A percentile compares a stretch with the other conserved stretches of the same genome.
Evolutionary conservation across 2,888 invertebrate genomes (phyloP).

Genomic region (Ypsolopha sequella): DNA sequence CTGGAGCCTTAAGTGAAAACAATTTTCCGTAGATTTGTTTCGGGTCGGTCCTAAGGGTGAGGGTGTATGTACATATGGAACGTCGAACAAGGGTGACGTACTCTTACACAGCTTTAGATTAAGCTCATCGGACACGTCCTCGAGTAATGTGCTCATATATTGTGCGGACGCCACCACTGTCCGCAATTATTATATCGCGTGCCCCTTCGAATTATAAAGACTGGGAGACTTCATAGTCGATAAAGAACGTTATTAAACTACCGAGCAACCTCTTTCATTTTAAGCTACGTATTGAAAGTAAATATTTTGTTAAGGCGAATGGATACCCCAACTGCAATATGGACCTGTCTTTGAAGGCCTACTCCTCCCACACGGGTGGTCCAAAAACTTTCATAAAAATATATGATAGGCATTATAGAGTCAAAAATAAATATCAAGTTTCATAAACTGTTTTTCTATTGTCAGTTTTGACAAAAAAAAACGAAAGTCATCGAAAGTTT

Average conservation of each 20-base stretch:
- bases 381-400: too few species aligned
- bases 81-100: constrained; percentile 55
- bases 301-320: not conserved
- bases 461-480: too few species aligned
- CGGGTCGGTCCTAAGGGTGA: constrained; percentile 21
- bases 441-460: too few species aligned
- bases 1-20: too few species aligned
- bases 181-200: constrained; percentile 53
- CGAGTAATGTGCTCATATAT: constrained; percentile 67
- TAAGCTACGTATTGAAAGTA: not conserved
- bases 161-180: constrained; percentile 44
- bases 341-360: too few species aligned
- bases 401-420: too few species aligned
- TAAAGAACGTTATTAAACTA: not conserved
- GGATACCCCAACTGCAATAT: too few species aligned
- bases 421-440: too few species aligned
- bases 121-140: constrained; percentile 63
- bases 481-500: too few species aligned
- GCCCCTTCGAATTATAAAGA: constrained; percentile 11
- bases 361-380: too few species aligned
- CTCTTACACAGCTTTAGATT: constrained; percentile 53
- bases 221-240: not conserved
- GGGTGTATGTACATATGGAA: constrained; percentile 15
- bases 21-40: constrained; percentile 18
- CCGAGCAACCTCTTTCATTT: not conserved